phyloP scores from a whole-genome alignment of 2,113 vertebrate species.

The Datnioides undecimradiatus region DNA sequence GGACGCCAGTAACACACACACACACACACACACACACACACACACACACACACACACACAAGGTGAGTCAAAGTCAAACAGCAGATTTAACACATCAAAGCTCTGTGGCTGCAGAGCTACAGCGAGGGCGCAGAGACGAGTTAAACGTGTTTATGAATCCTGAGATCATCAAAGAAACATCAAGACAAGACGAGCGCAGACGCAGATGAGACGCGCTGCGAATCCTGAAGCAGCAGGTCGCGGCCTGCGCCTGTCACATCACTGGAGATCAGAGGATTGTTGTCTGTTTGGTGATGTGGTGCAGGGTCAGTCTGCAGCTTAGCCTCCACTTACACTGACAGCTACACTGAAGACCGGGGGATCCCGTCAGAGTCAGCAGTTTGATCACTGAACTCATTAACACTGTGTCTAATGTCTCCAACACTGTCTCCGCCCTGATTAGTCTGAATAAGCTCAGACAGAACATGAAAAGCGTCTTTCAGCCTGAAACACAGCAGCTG shows the following conservation, averaged over 20 bases:
- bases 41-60: neutral
- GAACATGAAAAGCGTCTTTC: neutral
- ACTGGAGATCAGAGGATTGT: conserved; percentile 8
- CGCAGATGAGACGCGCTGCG: neutral
- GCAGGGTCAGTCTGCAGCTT: conserved; percentile 18
- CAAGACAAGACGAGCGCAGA: neutral
- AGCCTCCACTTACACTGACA: neutral
- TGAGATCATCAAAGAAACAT: conserved; percentile 43
- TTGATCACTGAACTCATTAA: neutral
- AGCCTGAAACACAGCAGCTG: neutral
- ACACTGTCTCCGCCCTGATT: neutral
- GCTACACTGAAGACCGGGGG: neutral
- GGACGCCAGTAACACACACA: neutral
- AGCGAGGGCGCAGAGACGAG: neutral
- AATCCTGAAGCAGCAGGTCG: conserved; percentile 5
- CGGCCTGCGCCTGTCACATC: neutral
- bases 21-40: neutral
- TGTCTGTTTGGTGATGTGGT: neutral
- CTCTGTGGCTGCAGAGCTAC: neutral
- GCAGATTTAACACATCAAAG: conserved; percentile 17
- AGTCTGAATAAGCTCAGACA: neutral
- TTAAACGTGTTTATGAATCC: conserved; percentile 23
- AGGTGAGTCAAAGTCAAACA: conserved; percentile 21
- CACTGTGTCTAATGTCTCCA: neutral
- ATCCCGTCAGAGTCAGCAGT: neutral